Percentiles rank a stretch among this genome's conserved stretches.
These are phyloP conservation scores for Cataglyphis hispanica DNA, from an alignment of 1,140 invertebrate genomes.

Conservation along the genomic window DNA sequence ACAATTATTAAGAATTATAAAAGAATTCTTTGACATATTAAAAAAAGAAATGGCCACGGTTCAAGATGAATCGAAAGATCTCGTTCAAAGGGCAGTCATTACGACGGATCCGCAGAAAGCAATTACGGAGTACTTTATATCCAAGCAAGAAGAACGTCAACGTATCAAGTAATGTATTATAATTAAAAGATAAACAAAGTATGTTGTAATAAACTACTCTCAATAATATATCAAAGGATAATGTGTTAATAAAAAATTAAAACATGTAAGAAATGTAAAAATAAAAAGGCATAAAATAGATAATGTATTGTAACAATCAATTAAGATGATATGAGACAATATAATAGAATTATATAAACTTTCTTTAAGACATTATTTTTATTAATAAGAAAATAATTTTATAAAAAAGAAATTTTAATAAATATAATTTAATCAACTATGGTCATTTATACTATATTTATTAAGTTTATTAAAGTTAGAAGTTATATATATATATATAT, in stretches of 20 bases:
- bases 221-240: not conserved
- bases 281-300: not conserved
- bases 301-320: not conserved
- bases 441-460: not conserved
- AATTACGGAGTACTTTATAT: conserved; percentile 75
- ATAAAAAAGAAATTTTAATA: conserved; percentile 2
- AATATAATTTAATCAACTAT: not conserved
- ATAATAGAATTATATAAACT: not conserved
- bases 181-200: conserved; percentile 15
- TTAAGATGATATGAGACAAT: not conserved
- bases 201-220: conserved; percentile 16
- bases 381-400: not conserved
- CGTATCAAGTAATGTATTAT: conserved; percentile 71
- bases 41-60: conserved; percentile 31
- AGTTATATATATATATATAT: conserved; percentile 18
- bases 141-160: conserved; percentile 71
- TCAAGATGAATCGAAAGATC: conserved; percentile 29
- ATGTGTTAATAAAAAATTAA: not conserved
- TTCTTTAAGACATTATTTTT: not conserved
- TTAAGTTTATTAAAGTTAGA: conserved; percentile 15
- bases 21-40: not conserved
- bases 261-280: not conserved
- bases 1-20: conserved; percentile 35
- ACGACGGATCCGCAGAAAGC: conserved; percentile 68
- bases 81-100: conserved; percentile 68